Percentiles rank a stretch among this genome's conserved stretches.
Conservation (phyloP, 2,888 invertebrate genomes). For the Athripsodes cinereus region DNA sequence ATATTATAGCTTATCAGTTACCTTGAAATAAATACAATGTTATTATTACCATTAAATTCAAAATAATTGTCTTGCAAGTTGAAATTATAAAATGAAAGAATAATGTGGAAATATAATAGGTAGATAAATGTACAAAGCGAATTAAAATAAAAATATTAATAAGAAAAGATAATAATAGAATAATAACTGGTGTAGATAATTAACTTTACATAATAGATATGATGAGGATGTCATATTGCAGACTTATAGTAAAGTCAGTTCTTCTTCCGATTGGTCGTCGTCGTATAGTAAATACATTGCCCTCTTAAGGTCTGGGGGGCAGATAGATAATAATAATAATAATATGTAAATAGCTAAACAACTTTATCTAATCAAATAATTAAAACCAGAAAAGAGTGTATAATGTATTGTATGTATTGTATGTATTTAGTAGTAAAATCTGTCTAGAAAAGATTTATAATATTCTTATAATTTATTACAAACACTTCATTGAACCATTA, state of each 20-base stretch:
- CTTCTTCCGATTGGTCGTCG: not conserved
- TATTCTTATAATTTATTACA: not conserved
- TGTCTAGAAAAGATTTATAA: no score
- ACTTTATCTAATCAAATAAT: no score
- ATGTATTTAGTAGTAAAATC: not conserved
- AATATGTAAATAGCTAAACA: no score
- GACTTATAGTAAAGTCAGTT: conserved; percentile 5
- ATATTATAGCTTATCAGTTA: not conserved
- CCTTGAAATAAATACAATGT: conserved; percentile 14
- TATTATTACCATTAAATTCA: no score
- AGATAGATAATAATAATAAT: no score
- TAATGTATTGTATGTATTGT: not conserved
- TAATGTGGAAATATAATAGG: conserved; percentile 11
- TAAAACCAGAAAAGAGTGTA: no score
- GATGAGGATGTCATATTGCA: conserved; percentile 16
- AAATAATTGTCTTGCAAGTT: not conserved
- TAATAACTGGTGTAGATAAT: conserved; percentile 10
- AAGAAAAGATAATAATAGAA: conserved; percentile 2
- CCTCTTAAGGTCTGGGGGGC: no score
- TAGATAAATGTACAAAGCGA: conserved; percentile 13
- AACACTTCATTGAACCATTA: conserved; percentile 1
- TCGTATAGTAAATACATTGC: not conserved
- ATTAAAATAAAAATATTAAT: conserved; percentile 4
- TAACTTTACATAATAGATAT: conserved; percentile 21
- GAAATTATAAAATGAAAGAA: conserved; percentile 13